A percentile compares a stretch with the other conserved stretches of the same genome.
These are phyloP conservation scores for Bellardia bayeri DNA, from an alignment of 2,888 invertebrate species.

Conservation along the genomic window DNA sequence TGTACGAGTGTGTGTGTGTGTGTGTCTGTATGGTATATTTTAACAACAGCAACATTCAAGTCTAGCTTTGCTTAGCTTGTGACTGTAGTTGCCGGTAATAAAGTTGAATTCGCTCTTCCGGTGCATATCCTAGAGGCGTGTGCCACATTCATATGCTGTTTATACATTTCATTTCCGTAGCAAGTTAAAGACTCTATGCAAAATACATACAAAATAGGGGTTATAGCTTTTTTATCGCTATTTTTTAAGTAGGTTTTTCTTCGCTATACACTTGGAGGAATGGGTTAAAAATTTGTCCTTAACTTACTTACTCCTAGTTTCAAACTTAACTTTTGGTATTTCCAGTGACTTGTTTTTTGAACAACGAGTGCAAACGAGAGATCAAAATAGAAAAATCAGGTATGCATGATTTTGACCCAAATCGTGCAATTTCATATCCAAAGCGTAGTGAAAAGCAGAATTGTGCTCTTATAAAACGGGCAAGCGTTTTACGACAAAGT, in stretches of 20 bases:
- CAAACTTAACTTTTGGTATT: too few species aligned
- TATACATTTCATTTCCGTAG: slow-evolving; percentile 67
- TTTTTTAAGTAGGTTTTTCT: not conserved
- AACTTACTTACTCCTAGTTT: too few species aligned
- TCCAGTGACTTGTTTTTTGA: too few species aligned
- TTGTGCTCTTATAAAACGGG: too few species aligned
- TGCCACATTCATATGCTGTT: slow-evolving; percentile 66
- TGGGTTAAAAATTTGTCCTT: too few species aligned
- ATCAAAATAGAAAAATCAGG: too few species aligned
- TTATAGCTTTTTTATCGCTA: not conserved
- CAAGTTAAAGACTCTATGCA: slow-evolving; percentile 55
- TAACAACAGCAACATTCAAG: slow-evolving; percentile 46
- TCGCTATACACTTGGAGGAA: not conserved
- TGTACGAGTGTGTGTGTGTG: not conserved
- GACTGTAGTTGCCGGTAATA: slow-evolving; percentile 71
- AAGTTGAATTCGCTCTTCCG: slow-evolving; percentile 74
- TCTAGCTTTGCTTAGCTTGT: slow-evolving; percentile 64
- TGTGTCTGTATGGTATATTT: slow-evolving; percentile 2
- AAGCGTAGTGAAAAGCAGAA: too few species aligned
- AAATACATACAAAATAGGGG: slow-evolving; percentile 25
- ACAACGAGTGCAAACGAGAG: too few species aligned
- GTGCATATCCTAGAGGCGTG: slow-evolving; percentile 70
- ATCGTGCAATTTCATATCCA: too few species aligned
- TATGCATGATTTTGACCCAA: too few species aligned
- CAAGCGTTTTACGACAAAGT: too few species aligned